These are phyloP conservation scores for Gastrophysa polygoni DNA, from an alignment of 2,888 invertebrate genomes.

Conservation along the genomic window DNA sequence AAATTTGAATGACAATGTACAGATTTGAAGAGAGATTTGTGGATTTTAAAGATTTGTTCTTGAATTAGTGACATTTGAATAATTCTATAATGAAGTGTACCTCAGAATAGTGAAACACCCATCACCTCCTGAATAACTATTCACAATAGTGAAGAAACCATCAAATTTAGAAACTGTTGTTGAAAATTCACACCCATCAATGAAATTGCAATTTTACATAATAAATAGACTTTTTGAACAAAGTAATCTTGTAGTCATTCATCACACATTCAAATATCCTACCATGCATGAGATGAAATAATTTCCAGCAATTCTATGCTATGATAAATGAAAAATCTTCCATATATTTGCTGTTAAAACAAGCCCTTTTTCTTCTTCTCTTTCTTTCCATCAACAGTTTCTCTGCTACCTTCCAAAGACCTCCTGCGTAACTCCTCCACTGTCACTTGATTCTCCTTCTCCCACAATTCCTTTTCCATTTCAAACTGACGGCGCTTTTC, in stretches of 20 bases:
- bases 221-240: not conserved
- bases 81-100: too few species aligned
- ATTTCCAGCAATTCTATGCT: too few species aligned
- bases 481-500: slow-evolving; percentile 86
- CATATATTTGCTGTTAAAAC: slow-evolving; percentile 65
- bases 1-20: too few species aligned
- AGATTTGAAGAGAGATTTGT: too few species aligned
- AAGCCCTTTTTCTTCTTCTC: slow-evolving; percentile 92
- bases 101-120: too few species aligned
- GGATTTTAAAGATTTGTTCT: too few species aligned
- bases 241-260: not conserved
- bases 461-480: slow-evolving; percentile 87
- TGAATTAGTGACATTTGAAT: too few species aligned
- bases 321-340: too few species aligned
- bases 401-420: slow-evolving; percentile 88
- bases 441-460: slow-evolving; percentile 86
- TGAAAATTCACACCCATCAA: not conserved
- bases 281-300: slow-evolving; percentile 9
- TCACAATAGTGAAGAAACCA: not conserved
- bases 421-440: slow-evolving; percentile 87
- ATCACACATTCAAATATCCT: not conserved
- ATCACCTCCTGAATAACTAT: too few species aligned
- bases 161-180: not conserved
- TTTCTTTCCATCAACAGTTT: slow-evolving; percentile 86
- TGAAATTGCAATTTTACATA: not conserved